Evolutionary conservation across 2,797 vertebrate species (phyloP).

Genomic region (Nyctibius grandis): DNA sequence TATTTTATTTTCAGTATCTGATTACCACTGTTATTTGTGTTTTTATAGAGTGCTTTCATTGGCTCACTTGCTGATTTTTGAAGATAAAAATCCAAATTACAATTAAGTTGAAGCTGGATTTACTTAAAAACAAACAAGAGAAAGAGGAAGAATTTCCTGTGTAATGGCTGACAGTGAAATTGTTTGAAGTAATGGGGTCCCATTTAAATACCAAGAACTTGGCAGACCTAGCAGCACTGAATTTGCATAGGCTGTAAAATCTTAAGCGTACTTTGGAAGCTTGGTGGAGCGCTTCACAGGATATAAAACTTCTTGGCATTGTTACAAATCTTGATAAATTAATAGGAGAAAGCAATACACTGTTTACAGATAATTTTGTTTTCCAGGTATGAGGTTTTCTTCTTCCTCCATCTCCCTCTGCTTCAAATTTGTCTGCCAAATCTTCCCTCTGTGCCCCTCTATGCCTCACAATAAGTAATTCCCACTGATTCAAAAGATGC

Average conservation of each 20-base stretch:
- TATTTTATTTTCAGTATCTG: conserved; percentile 17
- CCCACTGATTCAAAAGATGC: conserved; percentile 30
- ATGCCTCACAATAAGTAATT: conserved; percentile 27
- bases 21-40: conserved; percentile 31
- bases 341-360: neutral
- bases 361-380: neutral
- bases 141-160: conserved; percentile 38
- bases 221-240: neutral
- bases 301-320: conserved; percentile 21
- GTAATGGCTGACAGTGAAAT: conserved; percentile 25
- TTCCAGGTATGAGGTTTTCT: conserved; percentile 13
- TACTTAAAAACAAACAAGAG: conserved; percentile 36
- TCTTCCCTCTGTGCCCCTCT: neutral
- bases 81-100: conserved; percentile 23
- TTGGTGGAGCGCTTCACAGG: neutral
- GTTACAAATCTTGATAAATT: conserved; percentile 14
- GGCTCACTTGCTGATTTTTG: conserved; percentile 7
- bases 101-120: conserved; percentile 31
- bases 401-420: neutral
- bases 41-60: conserved; percentile 24
- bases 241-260: conserved; percentile 53
- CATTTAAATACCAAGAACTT: conserved; percentile 32
- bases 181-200: conserved; percentile 31
- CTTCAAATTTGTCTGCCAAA: neutral
- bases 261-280: neutral